Percentiles rank a stretch among this genome's conserved stretches.
Conservation (phyloP, 2,797 vertebrate species). For the Sebastes glaucus region DNA sequence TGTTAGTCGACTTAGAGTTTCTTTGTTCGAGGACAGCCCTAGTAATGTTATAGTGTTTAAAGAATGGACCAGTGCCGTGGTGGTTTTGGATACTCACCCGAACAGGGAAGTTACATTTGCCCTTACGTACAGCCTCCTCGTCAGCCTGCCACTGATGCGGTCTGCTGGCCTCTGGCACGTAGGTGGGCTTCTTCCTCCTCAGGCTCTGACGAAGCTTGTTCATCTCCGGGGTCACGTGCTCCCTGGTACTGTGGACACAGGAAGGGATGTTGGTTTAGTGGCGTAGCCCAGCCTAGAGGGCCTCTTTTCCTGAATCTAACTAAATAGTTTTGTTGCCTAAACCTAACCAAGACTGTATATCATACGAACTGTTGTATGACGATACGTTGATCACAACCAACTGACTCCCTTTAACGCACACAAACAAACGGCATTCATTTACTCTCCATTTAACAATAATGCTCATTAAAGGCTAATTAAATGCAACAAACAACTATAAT, state of each 20-base stretch:
- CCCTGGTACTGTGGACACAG: conserved; percentile 75
- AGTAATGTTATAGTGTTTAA: accelerated
- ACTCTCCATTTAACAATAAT: background rate
- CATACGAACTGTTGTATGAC: background rate
- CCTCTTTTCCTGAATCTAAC: too few species aligned
- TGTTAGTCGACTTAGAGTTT: too few species aligned
- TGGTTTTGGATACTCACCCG: conserved; percentile 77
- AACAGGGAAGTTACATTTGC: conserved; percentile 91
- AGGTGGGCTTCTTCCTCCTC: conserved; percentile 91
- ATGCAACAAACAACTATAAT: conserved; percentile 2
- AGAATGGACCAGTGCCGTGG: background rate
- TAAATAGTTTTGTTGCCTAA: background rate
- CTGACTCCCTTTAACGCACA: background rate
- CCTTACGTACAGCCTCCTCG: conserved; percentile 91
- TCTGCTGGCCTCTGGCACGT: conserved; percentile 91
- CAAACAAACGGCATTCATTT: background rate
- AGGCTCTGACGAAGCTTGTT: conserved; percentile 96
- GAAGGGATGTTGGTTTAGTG: background rate
- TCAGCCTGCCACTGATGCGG: conserved; percentile 95
- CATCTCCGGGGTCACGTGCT: conserved; percentile 88
- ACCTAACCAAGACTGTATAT: background rate
- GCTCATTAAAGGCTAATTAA: conserved; percentile 10
- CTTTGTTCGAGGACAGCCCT: too few species aligned
- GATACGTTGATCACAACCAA: background rate
- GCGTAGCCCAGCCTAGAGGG: background rate